Evolutionary conservation across 2,888 invertebrate genomes (phyloP), one percentile per base, ranked within the genome.

Genomic region (Chalcis sispes): DNA sequence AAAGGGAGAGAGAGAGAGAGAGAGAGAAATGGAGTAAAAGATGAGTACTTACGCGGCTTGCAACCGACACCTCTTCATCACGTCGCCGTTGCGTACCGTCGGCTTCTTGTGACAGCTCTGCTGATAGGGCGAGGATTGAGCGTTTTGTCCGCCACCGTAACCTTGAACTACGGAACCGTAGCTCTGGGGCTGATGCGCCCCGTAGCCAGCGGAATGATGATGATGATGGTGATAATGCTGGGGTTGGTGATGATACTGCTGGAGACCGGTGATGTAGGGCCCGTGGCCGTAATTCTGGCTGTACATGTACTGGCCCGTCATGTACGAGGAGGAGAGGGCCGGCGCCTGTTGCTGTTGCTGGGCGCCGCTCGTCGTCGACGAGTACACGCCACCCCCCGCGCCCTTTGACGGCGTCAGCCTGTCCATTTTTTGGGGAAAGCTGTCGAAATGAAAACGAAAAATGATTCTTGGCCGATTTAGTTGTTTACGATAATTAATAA

Each of bases 1-100:
- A n/a, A n/a, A n/a, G n/a, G n/a, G n/a, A n/a, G n/a, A n/a, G n/a
- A n/a, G n/a, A n/a, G n/a, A n/a, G n/a, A n/a, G n/a, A n/a, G n/a
- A n/a, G n/a, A n/a, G n/a, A n/a, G n/a, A n/a, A n/a, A n/a, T n/a
- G n/a, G n/a, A 27, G 3, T 46, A 8, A 27, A 29, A 23, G 2
- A 59, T 27, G 23, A 7, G 27, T 78, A 92, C 93, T 92, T 90
- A 93, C 93, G 92, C 92, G 82, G 91, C 91, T 88, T 93, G 93
- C 80, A 92, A 91, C 85, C 93, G 90, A 81, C 92, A 92, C 78
- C 93, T 90, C 85, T 93, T 93, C 81, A 93, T 88, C 69, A 93
- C 91, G 84, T 93, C 93, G 67, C 91, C 92, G 79, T 90, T 93
- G 73, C 93, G 89, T 56, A 92, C 90, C 27, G 92, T 91, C 70